phyloP scores from a whole-genome alignment of 2,797 vertebrate species.

The Gymnoscopelus microlampas region DNA sequence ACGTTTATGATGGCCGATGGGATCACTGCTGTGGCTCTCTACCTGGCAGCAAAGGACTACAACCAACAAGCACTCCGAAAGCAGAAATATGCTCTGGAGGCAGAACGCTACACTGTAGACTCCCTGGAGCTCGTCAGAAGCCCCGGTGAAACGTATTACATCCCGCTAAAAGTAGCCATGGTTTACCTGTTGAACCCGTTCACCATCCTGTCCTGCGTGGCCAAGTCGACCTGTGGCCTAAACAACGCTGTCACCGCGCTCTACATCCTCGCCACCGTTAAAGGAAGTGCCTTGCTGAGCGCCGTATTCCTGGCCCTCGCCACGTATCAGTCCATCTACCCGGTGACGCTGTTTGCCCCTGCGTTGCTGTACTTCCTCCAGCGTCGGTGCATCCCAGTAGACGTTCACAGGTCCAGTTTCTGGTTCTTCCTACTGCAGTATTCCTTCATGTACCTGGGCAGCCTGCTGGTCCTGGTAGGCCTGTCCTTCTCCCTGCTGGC shows the following conservation, averaged over 20 bases:
- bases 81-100: conserved; percentile 91
- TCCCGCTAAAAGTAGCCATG: conserved; percentile 94
- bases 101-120: conserved; percentile 90
- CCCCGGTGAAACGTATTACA: conserved; percentile 93
- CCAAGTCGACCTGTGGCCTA: conserved; percentile 95
- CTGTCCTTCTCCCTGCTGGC: conserved; percentile 97
- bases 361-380: conserved; percentile 87
- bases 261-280: conserved; percentile 93
- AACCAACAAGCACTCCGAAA: conserved; percentile 97
- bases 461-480: conserved; percentile 88
- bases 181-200: conserved; percentile 97
- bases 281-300: conserved; percentile 93
- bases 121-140: conserved; percentile 91
- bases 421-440: conserved; percentile 91
- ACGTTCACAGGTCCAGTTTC: conserved; percentile 85
- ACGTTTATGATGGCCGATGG: conserved; percentile 95
- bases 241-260: conserved; percentile 92
- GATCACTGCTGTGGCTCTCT: conserved; percentile 93
- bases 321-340: conserved; percentile 96
- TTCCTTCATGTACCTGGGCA: conserved; percentile 89
- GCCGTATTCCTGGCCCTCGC: conserved; percentile 94
- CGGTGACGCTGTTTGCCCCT: conserved; percentile 90
- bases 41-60: conserved; percentile 90
- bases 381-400: conserved; percentile 92
- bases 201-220: conserved; percentile 94